Evolutionary conservation across 1,140 invertebrate species (phyloP), one percentile per base, ranked within the genome.

Genomic region (Anastatus disparis): DNA sequence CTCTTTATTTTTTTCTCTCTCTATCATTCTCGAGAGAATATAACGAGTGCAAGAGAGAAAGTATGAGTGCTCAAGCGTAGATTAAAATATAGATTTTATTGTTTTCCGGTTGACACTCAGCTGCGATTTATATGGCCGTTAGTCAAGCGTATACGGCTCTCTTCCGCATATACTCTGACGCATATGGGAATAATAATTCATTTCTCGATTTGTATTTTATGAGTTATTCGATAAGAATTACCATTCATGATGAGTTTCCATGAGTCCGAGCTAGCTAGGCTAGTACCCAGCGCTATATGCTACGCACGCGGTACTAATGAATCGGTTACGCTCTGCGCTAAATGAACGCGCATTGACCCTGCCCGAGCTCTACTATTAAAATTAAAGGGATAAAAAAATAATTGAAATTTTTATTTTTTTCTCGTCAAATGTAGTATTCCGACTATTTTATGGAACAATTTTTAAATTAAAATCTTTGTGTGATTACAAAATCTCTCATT

Each of bases 81-180:
- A 82, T 82, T 84, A 83, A 82, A 83, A 82, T 84, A 83, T 82
- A 82, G 81, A 82, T 82, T 84, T 84, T 82, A 84, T 84, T 84
- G 82, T 82, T 82, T 84, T 78, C 75, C 74, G 71, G 70, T 64
- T 74, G 76, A 78, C 76, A 53, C 71, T 74, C 42, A 24, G 53
- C 75, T 50, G 74, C 74, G 76, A 83, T 83, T 82, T 82, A 81
- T 82, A 74, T 55, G 69, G 71, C 68, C 76, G 76, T 84, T 79
- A 80, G 75, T 82, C 81, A 82, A 64, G 53, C 76, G 52, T 61
- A 44, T 6, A 7, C 26, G 27, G 24, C 22, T 20, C 27, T 63
- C 69, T 44, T 50, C 64, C 52, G 73, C 74, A 35, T 6, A 10
- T 10, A 10, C 10, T 10, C 31, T 35, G 31, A 76, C 52, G 79